These are phyloP conservation scores for Mustela nigripes DNA, from an alignment of 2,113 vertebrate genomes.

Conservation along the genomic window DNA sequence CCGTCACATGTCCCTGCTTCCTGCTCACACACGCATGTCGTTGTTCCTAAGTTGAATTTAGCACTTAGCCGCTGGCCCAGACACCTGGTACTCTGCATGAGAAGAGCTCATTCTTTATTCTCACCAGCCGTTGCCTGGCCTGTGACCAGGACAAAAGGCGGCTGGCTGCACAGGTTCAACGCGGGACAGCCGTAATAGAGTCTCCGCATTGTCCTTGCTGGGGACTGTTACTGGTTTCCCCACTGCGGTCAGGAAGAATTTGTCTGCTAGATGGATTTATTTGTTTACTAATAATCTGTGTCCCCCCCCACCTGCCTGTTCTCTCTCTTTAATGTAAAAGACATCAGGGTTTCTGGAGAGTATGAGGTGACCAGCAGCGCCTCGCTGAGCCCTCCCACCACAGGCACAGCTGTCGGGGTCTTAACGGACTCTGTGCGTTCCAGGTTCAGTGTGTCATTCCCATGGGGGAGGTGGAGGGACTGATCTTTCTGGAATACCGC, in stretches of 20 bases:
- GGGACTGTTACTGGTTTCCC: neutral
- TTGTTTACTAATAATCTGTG: neutral
- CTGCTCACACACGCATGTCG: rapidly evolving
- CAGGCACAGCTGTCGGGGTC: neutral
- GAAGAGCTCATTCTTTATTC: neutral
- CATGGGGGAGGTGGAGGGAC: rapidly evolving
- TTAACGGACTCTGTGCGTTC: neutral
- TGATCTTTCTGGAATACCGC: neutral
- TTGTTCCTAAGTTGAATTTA: rapidly evolving
- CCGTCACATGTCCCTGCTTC: rapidly evolving
- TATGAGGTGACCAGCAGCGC: neutral
- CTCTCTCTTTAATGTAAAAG: neutral
- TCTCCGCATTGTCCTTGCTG: rapidly evolving
- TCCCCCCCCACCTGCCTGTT: too few relatives aligned
- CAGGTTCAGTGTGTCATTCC: too few relatives aligned
- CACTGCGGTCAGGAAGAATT: rapidly evolving
- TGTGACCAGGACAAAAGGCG: neutral
- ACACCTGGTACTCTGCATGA: rapidly evolving
- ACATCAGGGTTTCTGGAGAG: neutral
- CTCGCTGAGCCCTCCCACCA: neutral
- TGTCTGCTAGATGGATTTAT: too few relatives aligned
- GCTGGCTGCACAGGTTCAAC: rapidly evolving
- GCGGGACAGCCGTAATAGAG: neutral
- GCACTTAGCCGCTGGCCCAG: rapidly evolving
- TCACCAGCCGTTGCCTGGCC: neutral